A percentile compares a stretch with the other conserved stretches of the same genome.
Conservation (phyloP, 2,113 vertebrate species). For the Sprattus sprattus region DNA sequence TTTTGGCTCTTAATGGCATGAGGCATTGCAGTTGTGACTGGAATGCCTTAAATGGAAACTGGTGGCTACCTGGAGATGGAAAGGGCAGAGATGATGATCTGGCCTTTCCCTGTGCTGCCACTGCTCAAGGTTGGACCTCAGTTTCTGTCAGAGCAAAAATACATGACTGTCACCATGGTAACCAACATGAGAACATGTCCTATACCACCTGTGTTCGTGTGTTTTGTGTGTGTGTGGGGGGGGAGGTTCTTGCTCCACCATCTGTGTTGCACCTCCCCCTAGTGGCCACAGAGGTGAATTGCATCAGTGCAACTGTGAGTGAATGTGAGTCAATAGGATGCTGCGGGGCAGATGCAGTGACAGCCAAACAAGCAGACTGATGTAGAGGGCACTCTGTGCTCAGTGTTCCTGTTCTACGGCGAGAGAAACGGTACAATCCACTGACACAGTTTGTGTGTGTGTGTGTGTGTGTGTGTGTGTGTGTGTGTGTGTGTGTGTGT, state of each 20-base stretch:
- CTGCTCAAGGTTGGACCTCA: neutral
- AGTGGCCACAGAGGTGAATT: neutral
- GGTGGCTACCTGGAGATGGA: too few species aligned
- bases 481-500: slow-evolving; percentile 21
- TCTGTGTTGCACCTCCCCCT: neutral
- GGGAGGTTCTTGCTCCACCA: too few species aligned
- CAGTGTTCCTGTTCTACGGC: neutral
- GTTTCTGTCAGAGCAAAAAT: neutral
- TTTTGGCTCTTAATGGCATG: too few species aligned
- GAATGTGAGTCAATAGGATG: neutral
- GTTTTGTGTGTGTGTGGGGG: neutral
- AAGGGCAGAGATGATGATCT: too few species aligned
- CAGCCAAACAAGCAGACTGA: neutral
- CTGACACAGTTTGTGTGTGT: neutral
- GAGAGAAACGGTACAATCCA: neutral
- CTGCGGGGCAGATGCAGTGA: neutral
- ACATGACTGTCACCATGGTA: neutral
- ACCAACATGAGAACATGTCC: neutral
- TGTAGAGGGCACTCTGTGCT: neutral
- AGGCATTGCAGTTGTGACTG: too few species aligned
- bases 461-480: slow-evolving; percentile 28
- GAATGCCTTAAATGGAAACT: too few species aligned
- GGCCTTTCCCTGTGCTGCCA: too few species aligned
- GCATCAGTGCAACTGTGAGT: neutral
- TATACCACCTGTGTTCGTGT: neutral